Evolutionary conservation across 2,888 invertebrate genomes (phyloP).

Genomic region (Lasioglossum leucozonium): DNA sequence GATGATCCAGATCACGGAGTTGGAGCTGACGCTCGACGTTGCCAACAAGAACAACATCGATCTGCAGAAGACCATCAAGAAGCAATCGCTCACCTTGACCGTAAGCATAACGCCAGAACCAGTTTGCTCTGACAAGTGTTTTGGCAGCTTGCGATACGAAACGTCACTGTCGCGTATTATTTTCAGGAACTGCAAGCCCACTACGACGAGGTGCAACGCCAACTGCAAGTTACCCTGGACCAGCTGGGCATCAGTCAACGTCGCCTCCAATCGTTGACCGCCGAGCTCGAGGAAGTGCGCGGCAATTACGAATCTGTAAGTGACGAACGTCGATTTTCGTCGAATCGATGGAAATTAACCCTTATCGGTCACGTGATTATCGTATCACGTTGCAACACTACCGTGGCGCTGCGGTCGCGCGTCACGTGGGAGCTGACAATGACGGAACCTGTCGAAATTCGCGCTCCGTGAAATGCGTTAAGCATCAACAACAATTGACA

Average conservation of each 20-base stretch:
- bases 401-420: too few relatives aligned
- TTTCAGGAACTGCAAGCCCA: conserved; percentile 95
- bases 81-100: conserved; percentile 95
- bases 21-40: conserved; percentile 98
- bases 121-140: neutral
- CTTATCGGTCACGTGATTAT: too few relatives aligned
- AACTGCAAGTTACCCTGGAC: conserved; percentile 97
- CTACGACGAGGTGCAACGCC: conserved; percentile 98
- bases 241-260: conserved; percentile 96
- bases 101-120: conserved; percentile 84
- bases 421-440: too few relatives aligned
- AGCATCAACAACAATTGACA: too few relatives aligned
- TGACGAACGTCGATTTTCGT: conserved; percentile 33
- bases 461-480: too few relatives aligned
- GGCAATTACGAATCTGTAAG: conserved; percentile 93
- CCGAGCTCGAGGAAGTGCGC: conserved; percentile 98
- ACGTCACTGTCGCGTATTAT: conserved; percentile 17
- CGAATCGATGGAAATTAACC: neutral
- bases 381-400: too few relatives aligned
- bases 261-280: conserved; percentile 95
- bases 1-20: conserved; percentile 98
- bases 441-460: too few relatives aligned
- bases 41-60: conserved; percentile 99
- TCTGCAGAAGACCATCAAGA: conserved; percentile 98
- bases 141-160: neutral